These are phyloP conservation scores for Gryllus longicercus DNA, from an alignment of 2,888 invertebrate species.

Conservation along the genomic window DNA sequence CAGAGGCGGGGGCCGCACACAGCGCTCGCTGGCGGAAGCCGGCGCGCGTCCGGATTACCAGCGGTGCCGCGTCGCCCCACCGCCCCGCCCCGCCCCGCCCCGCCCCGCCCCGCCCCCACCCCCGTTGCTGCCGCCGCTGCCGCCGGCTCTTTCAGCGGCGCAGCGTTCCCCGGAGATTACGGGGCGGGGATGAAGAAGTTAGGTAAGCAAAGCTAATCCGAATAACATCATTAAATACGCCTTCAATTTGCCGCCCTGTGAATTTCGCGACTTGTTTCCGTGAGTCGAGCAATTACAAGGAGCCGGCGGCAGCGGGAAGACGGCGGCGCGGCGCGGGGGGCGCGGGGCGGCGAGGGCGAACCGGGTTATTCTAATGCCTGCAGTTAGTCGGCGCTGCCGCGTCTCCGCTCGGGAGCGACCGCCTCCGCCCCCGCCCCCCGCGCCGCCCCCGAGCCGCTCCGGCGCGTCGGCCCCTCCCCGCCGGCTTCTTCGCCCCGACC, in stretches of 20 bases:
- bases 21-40: neutral
- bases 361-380: neutral
- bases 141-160: neutral
- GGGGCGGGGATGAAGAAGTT: constrained; percentile 18
- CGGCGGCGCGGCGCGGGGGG: neutral
- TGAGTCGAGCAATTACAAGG: constrained; percentile 20
- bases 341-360: neutral
- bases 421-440: neutral
- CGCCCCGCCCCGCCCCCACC: too few relatives aligned
- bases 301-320: constrained; percentile 18
- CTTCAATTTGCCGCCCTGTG: constrained; percentile 55
- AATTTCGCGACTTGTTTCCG: constrained; percentile 42
- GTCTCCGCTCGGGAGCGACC: neutral
- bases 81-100: neutral
- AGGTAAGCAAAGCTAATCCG: constrained; percentile 34
- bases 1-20: neutral
- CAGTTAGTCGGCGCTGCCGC: neutral
- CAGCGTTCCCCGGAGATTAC: constrained; percentile 24
- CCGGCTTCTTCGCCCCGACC: neutral
- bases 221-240: constrained; percentile 54
- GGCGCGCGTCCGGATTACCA: neutral
- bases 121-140: neutral
- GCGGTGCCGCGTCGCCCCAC: neutral
- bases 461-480: neutral
- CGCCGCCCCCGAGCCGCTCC: neutral